A percentile compares a stretch with the other conserved stretches of the same genome.
Conservation (phyloP, 2,888 invertebrate species). For the Druceiella hillmani region DNA sequence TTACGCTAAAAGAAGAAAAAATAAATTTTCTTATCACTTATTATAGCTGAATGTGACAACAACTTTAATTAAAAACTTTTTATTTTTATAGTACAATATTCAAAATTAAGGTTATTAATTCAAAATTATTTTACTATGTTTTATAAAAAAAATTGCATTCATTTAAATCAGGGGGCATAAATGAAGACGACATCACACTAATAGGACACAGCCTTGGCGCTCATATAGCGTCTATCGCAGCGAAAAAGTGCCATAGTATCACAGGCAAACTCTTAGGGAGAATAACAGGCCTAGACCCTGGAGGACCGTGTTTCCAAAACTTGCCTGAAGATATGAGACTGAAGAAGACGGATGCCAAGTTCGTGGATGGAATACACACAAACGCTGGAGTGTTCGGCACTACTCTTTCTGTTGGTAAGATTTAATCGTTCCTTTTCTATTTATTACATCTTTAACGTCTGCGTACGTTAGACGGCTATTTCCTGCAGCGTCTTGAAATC, state of each 20-base stretch:
- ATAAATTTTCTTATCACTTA: too few species aligned
- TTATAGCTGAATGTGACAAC: too few species aligned
- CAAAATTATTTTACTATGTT: too few species aligned
- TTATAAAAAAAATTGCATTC: too few species aligned
- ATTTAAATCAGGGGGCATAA: slow-evolving; percentile 36
- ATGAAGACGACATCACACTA: slow-evolving; percentile 33
- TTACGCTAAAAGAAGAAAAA: too few species aligned
- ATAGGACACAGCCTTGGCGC: slow-evolving; percentile 44
- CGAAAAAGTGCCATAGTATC: slow-evolving; percentile 34
- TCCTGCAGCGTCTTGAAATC: too few species aligned
- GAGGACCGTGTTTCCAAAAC: slow-evolving; percentile 42
- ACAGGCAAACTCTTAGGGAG: slow-evolving; percentile 31
- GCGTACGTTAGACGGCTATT: too few species aligned
- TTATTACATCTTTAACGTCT: too few species aligned
- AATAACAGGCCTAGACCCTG: slow-evolving; percentile 40
- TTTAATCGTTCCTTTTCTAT: too few species aligned
- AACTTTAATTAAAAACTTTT: too few species aligned
- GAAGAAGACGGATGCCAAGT: slow-evolving; percentile 32
- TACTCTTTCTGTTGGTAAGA: slow-evolving; percentile 35
- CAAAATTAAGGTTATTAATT: too few species aligned
- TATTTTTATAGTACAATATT: too few species aligned
- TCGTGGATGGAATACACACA: slow-evolving; percentile 38
- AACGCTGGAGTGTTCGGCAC: slow-evolving; percentile 39
- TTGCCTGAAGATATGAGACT: slow-evolving; percentile 30
- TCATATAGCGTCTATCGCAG: slow-evolving; percentile 39